Evolutionary conservation across 2,888 invertebrate species (phyloP).

Genomic region (Scotopteryx bipunctaria): DNA sequence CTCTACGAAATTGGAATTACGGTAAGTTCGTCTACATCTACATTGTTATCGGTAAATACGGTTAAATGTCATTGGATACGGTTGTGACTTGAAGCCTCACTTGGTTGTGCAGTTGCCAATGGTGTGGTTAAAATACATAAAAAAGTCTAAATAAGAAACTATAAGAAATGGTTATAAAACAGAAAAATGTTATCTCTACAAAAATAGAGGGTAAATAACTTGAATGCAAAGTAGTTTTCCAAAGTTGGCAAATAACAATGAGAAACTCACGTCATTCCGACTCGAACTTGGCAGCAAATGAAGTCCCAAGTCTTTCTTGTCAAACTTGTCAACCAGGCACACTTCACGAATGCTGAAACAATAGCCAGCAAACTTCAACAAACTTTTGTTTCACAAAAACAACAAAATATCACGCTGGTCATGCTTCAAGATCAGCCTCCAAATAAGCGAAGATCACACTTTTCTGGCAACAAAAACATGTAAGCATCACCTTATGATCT

Average conservation of each 20-base stretch:
- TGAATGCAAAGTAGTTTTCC: constrained; percentile 12
- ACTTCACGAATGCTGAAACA: constrained; percentile 73
- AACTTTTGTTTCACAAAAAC: constrained; percentile 43
- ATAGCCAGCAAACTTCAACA: constrained; percentile 38
- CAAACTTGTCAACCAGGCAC: constrained; percentile 71
- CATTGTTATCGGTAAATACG: too few species aligned
- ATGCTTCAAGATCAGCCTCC: constrained; percentile 47
- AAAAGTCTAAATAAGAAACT: too few species aligned
- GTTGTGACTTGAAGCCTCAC: too few species aligned
- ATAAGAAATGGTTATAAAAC: too few species aligned
- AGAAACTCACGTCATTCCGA: constrained; percentile 63
- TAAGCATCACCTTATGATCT: constrained; percentile 70
- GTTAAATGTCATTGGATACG: too few species aligned
- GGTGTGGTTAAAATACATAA: too few species aligned
- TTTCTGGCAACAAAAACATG: constrained; percentile 28
- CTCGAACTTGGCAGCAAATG: constrained; percentile 57
- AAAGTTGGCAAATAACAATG: constrained; percentile 16
- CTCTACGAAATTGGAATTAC: too few species aligned
- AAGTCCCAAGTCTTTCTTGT: constrained; percentile 65
- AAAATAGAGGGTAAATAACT: neutral
- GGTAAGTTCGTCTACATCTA: too few species aligned
- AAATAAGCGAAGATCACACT: constrained; percentile 42
- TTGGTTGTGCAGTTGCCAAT: too few species aligned
- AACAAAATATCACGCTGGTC: constrained; percentile 57
- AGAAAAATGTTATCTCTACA: too few species aligned